phyloP scores from a whole-genome alignment of 2,113 vertebrate genomes.

The Candoia aspera region DNA sequence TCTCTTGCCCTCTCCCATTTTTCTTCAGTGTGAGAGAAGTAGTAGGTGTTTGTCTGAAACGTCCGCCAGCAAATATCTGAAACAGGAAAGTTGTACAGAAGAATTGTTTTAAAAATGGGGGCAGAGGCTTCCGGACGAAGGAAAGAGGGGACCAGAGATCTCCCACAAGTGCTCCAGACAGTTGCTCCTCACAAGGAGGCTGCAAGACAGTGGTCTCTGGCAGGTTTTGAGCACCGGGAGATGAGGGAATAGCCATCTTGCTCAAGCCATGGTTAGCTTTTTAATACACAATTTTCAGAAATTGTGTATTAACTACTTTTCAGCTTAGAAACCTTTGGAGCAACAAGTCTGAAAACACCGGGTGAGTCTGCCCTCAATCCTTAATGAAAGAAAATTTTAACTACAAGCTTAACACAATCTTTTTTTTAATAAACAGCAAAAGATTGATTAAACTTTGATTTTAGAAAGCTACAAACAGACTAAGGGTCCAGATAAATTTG shows the following conservation, averaged over 20 bases:
- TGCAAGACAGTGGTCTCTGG: not conserved
- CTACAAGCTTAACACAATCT: not conserved
- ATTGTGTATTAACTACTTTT: not conserved
- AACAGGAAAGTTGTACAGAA: not conserved
- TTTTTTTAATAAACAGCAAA: not conserved
- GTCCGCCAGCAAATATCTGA: not conserved
- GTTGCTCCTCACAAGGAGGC: not conserved
- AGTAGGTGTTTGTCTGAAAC: conserved; percentile 2
- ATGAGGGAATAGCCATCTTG: not conserved
- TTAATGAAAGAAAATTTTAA: not conserved
- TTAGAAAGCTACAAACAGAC: not conserved
- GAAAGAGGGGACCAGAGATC: not conserved
- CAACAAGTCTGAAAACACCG: not conserved
- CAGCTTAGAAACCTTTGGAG: not conserved
- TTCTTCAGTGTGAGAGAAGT: not conserved
- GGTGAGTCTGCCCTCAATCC: not conserved
- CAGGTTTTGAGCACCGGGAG: not conserved
- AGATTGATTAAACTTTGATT: not conserved
- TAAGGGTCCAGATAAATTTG: not conserved
- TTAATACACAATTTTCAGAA: not conserved
- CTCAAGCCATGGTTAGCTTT: not conserved
- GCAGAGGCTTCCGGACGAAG: not conserved
- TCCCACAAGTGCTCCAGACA: not conserved
- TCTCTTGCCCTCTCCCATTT: not conserved
- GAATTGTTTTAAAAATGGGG: not conserved